A percentile compares a stretch with the other conserved stretches of the same genome.
These are phyloP conservation scores for Scrobipalpa costella DNA, from an alignment of 2,888 invertebrate species.

Conservation along the genomic window DNA sequence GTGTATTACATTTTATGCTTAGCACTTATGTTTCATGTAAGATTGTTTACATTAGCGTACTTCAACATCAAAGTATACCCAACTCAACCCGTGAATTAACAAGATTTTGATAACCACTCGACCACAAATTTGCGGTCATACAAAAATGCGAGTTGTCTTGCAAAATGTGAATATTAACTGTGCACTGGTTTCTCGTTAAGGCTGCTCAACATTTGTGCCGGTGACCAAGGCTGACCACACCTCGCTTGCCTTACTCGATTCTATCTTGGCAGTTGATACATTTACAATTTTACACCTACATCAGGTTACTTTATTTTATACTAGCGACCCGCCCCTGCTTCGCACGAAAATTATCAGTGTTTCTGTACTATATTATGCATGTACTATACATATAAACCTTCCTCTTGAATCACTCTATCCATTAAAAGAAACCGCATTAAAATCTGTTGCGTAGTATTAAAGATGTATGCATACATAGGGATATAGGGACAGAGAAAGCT, in stretches of 20 bases:
- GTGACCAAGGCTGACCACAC: slow-evolving; percentile 60
- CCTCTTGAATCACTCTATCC: too few relatives aligned
- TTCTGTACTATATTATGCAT: too few relatives aligned
- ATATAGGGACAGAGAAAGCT: too few relatives aligned
- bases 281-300: slow-evolving; percentile 34
- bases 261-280: slow-evolving; percentile 39
- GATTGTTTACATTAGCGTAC: background rate
- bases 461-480: too few relatives aligned
- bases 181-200: slow-evolving; percentile 21
- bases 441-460: too few relatives aligned
- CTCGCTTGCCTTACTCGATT: slow-evolving; percentile 47
- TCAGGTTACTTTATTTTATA: too few relatives aligned
- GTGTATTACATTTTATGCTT: background rate
- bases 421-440: too few relatives aligned
- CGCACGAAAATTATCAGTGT: too few relatives aligned
- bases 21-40: background rate
- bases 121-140: slow-evolving; percentile 8
- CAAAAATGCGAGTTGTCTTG: background rate
- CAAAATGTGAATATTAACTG: slow-evolving; percentile 18
- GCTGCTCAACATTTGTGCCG: slow-evolving; percentile 27
- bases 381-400: too few relatives aligned
- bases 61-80: background rate
- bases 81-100: background rate
- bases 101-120: background rate
- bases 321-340: too few relatives aligned